A percentile compares a stretch with the other conserved stretches of the same genome.
These are phyloP conservation scores for Villa cingulata DNA, from an alignment of 2,888 invertebrate genomes.

Conservation along the genomic window DNA sequence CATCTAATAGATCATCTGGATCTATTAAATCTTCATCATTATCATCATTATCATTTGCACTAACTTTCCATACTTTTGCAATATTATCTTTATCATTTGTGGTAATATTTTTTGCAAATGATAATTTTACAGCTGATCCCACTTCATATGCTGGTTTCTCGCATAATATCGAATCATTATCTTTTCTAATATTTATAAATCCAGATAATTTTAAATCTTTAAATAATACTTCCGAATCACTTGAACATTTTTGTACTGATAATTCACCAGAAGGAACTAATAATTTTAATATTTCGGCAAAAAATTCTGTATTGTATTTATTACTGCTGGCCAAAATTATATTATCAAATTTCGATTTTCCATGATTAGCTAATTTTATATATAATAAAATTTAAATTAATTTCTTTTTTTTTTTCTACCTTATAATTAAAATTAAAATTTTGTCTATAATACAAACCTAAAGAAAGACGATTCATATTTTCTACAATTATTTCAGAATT, in stretches of 20 bases:
- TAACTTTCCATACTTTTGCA: slow-evolving; percentile 61
- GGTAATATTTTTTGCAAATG: slow-evolving; percentile 31
- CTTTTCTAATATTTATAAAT: slow-evolving; percentile 37
- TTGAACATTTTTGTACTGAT: slow-evolving; percentile 38
- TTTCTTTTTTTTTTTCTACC: slow-evolving; percentile 12
- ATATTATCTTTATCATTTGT: slow-evolving; percentile 26
- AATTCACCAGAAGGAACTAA: slow-evolving; percentile 51
- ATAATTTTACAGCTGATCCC: slow-evolving; percentile 48
- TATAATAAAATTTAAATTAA: slow-evolving; percentile 13
- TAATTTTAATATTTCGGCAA: slow-evolving; percentile 44
- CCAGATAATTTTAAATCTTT: slow-evolving; percentile 50
- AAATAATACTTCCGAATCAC: slow-evolving; percentile 30
- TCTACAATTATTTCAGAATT: slow-evolving; percentile 43
- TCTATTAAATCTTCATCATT: slow-evolving; percentile 71
- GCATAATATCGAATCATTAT: slow-evolving; percentile 32
- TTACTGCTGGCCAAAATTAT: slow-evolving; percentile 37
- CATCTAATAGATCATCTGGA: slow-evolving; percentile 77
- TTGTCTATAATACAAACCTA: too few relatives aligned
- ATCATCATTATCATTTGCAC: slow-evolving; percentile 46
- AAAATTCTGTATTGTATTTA: slow-evolving; percentile 24
- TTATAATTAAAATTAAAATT: slow-evolving; percentile 27
- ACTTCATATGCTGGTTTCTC: slow-evolving; percentile 60
- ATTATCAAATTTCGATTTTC: slow-evolving; percentile 46
- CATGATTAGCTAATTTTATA: slow-evolving; percentile 45
- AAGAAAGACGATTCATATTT: slow-evolving; percentile 45